A percentile compares a stretch with the other conserved stretches of the same genome.
These are phyloP conservation scores for Leiothrix lutea DNA, from an alignment of 2,113 vertebrate species.

Conservation along the genomic window DNA sequence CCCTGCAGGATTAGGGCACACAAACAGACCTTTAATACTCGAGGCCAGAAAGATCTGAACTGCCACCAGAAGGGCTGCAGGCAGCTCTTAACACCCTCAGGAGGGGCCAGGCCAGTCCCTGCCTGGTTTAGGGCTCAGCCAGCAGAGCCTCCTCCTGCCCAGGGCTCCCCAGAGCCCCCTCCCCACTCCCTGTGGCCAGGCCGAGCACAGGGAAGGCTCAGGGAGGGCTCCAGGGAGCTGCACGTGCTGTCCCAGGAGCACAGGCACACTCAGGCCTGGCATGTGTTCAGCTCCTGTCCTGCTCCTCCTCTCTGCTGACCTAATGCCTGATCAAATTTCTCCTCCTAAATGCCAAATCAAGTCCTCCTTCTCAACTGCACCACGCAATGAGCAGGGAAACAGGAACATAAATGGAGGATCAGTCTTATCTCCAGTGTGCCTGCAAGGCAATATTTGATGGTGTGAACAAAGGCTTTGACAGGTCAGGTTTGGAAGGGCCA, in stretches of 20 bases:
- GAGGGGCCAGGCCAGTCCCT: neutral
- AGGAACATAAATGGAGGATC: neutral
- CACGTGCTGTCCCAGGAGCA: neutral
- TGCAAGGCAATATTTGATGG: neutral
- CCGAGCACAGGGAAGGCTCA: neutral
- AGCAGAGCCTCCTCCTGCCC: neutral
- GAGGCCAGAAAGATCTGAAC: neutral
- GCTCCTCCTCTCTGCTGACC: neutral
- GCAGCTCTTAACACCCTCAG: neutral
- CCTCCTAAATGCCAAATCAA: neutral
- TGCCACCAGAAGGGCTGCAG: neutral
- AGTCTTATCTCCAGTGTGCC: neutral
- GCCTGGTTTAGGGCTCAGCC: neutral
- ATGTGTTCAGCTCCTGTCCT: neutral
- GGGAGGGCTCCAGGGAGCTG: fast-evolving
- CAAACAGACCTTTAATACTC: neutral
- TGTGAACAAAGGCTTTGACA: neutral
- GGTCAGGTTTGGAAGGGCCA: neutral
- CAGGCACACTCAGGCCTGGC: neutral
- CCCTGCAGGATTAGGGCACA: neutral
- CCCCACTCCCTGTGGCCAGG: neutral
- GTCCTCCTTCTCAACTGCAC: neutral
- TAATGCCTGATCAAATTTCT: neutral
- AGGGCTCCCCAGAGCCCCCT: neutral
- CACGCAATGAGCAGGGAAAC: neutral